Evolutionary conservation across 1,140 invertebrate genomes (phyloP), one percentile per base, ranked within the genome.

Genomic region (Hylaeus anthracinus): DNA sequence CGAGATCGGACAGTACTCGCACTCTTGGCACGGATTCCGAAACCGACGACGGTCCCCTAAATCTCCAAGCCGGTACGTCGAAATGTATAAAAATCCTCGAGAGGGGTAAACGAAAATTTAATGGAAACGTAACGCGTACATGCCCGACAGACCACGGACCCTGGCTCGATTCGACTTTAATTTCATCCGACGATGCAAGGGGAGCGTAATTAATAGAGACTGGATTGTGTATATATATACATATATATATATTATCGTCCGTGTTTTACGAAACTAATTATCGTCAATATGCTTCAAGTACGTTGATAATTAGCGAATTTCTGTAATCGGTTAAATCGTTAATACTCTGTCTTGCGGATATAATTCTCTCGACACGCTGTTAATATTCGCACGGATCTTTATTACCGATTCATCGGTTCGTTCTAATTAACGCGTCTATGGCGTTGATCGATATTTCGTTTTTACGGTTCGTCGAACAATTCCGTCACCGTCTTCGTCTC

Each of bases 11-110:
- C 56, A 8, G 12, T 5, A 2, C 5, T 12, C 9, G 71, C 15
- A 39, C n/a, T 75, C 55, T 75, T 75, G 73, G 61, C 73, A 75
- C 61, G 39, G 26, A 55, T 75, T 66, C 0, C 67, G 48, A 37
- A 45, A 8, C 65, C 39, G 15, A 41, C 74, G 15, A 41, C 15
- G n/a, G 43, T 48, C 51, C 64, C 55, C 4, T 76, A 76, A 76
- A 76, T 76, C 64, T 58, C 41, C 26, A 64, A 15, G 12, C 5
- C 43, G 14, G 3, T 9, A 43, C 56, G n/a, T 5, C 45, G 45
- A 48, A 48, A 48, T 2, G 8, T 41, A 64, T n/a, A 14, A 64
- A 74, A 53, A 48, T 4, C 45, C 3, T 9, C 8, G 10, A 8
- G 39, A 53, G 41, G 45, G 9, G 60, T 64, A 74, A 65, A 74